Base-by-base conservation (phyloP, 2,888 invertebrate genomes). In the Dicyrtoma fusca region DNA sequence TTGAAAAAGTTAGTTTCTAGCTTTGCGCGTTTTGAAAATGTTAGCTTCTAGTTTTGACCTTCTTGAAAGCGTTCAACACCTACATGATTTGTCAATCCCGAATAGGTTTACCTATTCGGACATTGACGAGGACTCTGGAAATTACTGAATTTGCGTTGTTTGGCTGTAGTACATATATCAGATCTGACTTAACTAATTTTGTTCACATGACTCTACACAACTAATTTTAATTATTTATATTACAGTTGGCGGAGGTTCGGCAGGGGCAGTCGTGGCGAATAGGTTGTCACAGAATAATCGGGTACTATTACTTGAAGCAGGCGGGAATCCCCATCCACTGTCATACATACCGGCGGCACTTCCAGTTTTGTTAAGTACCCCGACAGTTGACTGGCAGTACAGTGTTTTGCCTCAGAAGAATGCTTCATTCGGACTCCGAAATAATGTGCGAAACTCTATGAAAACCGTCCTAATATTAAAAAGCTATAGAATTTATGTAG, bases 201-300 rank as follows among this genome's bases (percentile, higher is more conserved):
- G n/a, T n/a, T n/a, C n/a, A n/a, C n/a, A n/a, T n/a, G n/a, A n/a
- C n/a, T n/a, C n/a, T n/a, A n/a, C n/a, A n/a, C n/a, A n/a, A n/a
- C n/a, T n/a, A n/a, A n/a, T n/a, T n/a, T n/a, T n/a, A n/a, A n/a
- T 8, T 34, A 34, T 34, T 34, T 8, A 8, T 8, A 34, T 34
- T 49, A 11, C 21, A 53, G 53, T 53, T n/a, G 53, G 53, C 4
- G 17, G 21, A 17, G 53, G 53, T 11, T 19, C 53, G 21, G 17
- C 53, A 4, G 53, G 53, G 4, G 53, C 53, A n/a, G 53, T 53
- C 19, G 53, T 53, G 21, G 53, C 53, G 2, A 53, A 53, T 19
- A 13, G 53, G 17, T 23, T 53, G 19, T 53, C 53, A 19, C 21
- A 53, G 21, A 53, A 53, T 53, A 17, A 11, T 11, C 17, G 21